Evolutionary conservation across 2,113 vertebrate species (phyloP).

Genomic region (Hystrix brachyura): DNA sequence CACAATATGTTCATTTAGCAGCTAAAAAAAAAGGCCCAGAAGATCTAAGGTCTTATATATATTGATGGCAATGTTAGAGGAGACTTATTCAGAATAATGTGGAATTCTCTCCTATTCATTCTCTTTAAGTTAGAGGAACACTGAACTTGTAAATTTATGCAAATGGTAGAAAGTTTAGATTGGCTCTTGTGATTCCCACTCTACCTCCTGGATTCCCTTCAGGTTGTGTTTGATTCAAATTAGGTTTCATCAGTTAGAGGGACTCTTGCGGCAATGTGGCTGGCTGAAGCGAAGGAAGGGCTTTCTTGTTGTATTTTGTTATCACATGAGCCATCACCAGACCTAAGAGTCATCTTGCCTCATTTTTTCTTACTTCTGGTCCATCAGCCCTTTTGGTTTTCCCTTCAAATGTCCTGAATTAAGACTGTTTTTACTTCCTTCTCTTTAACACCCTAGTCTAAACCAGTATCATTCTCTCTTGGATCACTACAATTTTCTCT

Average conservation of each 20-base stretch:
- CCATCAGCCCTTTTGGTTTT: not conserved
- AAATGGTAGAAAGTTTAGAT: not conserved
- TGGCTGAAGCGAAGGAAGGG: not conserved
- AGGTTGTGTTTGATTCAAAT: not conserved
- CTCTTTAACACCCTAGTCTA: not conserved
- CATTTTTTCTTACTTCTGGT: not conserved
- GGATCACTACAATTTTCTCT: slow-evolving; percentile 3
- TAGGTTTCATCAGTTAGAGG: not conserved
- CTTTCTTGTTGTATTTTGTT: not conserved
- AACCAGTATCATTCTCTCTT: not conserved
- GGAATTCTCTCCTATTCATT: not conserved
- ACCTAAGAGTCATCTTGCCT: not conserved
- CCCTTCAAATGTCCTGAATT: not conserved
- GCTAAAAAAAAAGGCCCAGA: not conserved
- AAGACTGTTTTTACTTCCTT: not conserved
- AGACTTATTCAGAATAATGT: not conserved
- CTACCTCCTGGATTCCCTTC: not conserved
- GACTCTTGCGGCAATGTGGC: not conserved
- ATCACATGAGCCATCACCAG: not conserved
- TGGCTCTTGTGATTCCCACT: not conserved
- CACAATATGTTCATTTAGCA: slow-evolving; percentile 19
- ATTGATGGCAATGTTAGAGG: not conserved
- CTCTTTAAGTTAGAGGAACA: not conserved
- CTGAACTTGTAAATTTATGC: not conserved
- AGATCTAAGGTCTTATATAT: slow-evolving; percentile 37